These are phyloP conservation scores for Phalanger gymnotis DNA, from an alignment of 2,797 vertebrate species.

Conservation along the genomic window DNA sequence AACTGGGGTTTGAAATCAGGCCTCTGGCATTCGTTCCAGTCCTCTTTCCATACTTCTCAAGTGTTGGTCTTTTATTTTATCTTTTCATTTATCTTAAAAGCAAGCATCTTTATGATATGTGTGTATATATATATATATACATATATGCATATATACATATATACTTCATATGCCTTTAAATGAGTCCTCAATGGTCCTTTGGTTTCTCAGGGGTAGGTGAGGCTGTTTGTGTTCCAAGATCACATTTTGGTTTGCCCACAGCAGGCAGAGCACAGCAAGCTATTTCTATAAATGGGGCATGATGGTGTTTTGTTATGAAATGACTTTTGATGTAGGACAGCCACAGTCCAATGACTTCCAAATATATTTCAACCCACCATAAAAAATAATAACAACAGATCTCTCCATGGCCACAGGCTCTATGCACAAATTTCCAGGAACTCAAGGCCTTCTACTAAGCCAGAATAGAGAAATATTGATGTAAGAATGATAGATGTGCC, in stretches of 20 bases:
- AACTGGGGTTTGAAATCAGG: background rate
- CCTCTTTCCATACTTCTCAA: background rate
- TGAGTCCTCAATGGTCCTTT: slow-evolving; percentile 71
- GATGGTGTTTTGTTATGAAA: slow-evolving; percentile 83
- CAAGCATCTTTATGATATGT: background rate
- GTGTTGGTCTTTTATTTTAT: background rate
- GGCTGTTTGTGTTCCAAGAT: slow-evolving; percentile 79
- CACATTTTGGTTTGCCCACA: slow-evolving; percentile 80
- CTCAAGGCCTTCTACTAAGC: slow-evolving; percentile 69
- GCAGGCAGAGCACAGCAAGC: slow-evolving; percentile 71
- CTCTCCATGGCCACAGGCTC: slow-evolving; percentile 65
- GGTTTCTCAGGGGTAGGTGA: slow-evolving; percentile 61
- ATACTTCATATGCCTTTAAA: slow-evolving; percentile 59
- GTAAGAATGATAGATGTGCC: slow-evolving; percentile 70
- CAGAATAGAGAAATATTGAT: slow-evolving; percentile 71
- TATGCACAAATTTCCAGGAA: slow-evolving; percentile 75
- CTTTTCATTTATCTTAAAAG: background rate
- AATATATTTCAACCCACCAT: slow-evolving; percentile 79
- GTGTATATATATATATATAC: slow-evolving; percentile 27
- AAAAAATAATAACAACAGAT: slow-evolving; percentile 79
- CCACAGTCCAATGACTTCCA: slow-evolving; percentile 77
- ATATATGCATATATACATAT: background rate
- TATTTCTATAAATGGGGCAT: slow-evolving; percentile 83
- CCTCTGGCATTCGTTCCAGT: background rate
- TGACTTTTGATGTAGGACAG: slow-evolving; percentile 80